Evolutionary conservation across 2,113 vertebrate genomes (phyloP), one percentile per base, ranked within the genome.

Genomic region (Stegostoma tigrinum): DNA sequence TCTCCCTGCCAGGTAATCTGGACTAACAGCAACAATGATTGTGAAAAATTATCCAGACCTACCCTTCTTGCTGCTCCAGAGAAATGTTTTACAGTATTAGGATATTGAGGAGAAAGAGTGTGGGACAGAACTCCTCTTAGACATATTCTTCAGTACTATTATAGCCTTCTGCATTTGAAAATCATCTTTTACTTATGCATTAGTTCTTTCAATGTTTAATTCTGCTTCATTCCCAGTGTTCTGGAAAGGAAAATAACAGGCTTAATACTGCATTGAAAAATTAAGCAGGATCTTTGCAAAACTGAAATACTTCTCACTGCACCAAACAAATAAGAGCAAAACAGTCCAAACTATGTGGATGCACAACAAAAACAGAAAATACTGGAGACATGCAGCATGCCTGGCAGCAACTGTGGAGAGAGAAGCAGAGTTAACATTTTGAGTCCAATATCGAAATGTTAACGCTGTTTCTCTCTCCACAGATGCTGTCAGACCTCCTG

Each of bases 1-100:
- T 21, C 61, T 93, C 67, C 30, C 89, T 93, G 89, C 89, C 64
- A 64, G 89, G 61, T 93, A 93, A 93, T 93, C 61, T 93, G 89
- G n/a, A 93, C 61, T 38, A 93, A 93, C 61, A 91, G 55, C 87
- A 91, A 64, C 55, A n/a, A 91, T 64, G 30, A 55, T 64, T 64
- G 24, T 67, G 89, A 93, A 93, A 93, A 93, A 93, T 67, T n/a
- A 38, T 38, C 89, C 55, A n/a, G 64, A 93, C 17, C 89, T 66
- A 66, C 17, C 89, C 89, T 67, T 23, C 89, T 67, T 93, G 1
- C 89, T 38, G n/a, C 34, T 38, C 64, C n/a, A 93, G 89, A 93
- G 89, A 38, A 93, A 93, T 66, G 61, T 67, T 14, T 30, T 30
- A 14, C 52, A 89, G 2, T 30, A 34, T 61, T 19, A 19, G 52